Percentiles rank a stretch among this genome's conserved stretches.
Conservation (phyloP, 1,140 invertebrate genomes). For the Bradysia coprophila region DNA sequence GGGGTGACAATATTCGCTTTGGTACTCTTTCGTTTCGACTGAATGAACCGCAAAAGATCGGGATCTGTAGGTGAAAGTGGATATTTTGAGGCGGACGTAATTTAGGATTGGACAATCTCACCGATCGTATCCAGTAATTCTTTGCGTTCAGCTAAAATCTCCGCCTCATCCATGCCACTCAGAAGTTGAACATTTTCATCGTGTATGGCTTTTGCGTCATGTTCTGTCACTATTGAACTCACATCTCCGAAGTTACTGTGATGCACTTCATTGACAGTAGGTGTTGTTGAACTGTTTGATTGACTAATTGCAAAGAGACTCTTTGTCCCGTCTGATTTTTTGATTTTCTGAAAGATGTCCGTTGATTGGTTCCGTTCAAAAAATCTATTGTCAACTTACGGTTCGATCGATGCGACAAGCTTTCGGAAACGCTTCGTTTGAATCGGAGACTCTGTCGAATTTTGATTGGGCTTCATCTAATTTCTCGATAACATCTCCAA, state of each 20-base stretch:
- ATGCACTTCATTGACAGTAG: background rate
- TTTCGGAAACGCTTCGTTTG: too few species aligned
- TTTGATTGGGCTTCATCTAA: constrained; percentile 1
- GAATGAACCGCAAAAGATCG: constrained; percentile 43
- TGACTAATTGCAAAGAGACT: background rate
- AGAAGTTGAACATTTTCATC: constrained; percentile 50
- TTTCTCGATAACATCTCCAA: too few species aligned
- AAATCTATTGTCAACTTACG: background rate
- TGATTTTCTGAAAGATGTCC: background rate
- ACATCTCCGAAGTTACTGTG: constrained; percentile 12
- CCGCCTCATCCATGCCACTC: constrained; percentile 44
- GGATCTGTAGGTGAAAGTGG: constrained; percentile 34
- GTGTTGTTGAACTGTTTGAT: background rate
- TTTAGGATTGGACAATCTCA: constrained; percentile 41
- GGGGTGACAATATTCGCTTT: constrained; percentile 5
- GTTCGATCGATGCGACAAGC: constrained; percentile 2
- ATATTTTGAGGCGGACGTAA: constrained; percentile 30
- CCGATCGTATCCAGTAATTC: constrained; percentile 44
- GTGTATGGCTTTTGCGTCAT: constrained; percentile 42
- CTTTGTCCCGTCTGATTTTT: constrained; percentile 1
- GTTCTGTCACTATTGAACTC: constrained; percentile 32
- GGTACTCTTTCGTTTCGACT: constrained; percentile 26
- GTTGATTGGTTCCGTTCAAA: background rate
- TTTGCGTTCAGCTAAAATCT: constrained; percentile 56
- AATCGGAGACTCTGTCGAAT: background rate